Evolutionary conservation across 2,888 invertebrate species (phyloP).

Genomic region (Leucoma salicis): DNA sequence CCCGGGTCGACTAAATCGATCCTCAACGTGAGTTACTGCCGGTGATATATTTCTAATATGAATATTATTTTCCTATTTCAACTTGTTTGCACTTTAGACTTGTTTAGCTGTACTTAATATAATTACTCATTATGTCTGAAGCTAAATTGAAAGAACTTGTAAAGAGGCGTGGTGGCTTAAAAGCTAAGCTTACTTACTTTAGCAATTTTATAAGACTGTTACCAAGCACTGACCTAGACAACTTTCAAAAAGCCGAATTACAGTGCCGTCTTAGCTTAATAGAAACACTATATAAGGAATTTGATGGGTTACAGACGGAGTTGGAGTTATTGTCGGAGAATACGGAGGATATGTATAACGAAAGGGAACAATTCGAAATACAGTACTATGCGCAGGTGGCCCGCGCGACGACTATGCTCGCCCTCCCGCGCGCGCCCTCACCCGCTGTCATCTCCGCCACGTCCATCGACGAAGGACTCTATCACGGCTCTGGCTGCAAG

Average conservation of each 20-base stretch:
- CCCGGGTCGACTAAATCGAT: too few relatives aligned
- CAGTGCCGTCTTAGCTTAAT: background rate
- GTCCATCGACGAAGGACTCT: background rate
- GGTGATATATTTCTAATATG: too few relatives aligned
- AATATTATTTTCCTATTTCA: too few relatives aligned
- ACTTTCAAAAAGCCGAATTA: background rate
- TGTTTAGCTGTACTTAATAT: too few relatives aligned
- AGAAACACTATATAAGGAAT: conserved; percentile 19
- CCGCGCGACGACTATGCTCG: background rate
- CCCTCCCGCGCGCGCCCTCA: background rate
- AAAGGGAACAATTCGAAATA: background rate
- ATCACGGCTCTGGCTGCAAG: background rate
- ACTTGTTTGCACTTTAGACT: too few relatives aligned
- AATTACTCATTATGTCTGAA: background rate
- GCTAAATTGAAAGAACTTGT: background rate
- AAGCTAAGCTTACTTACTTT: background rate
- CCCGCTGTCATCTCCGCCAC: background rate
- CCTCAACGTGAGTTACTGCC: too few relatives aligned
- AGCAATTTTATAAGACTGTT: background rate
- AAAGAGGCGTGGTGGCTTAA: background rate
- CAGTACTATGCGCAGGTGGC: background rate
- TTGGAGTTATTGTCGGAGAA: conserved; percentile 2
- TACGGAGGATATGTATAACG: background rate
- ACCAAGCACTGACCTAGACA: background rate
- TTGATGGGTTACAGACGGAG: conserved; percentile 1